Percentiles rank a stretch among this genome's conserved stretches.
These are phyloP conservation scores for Nipponia nippon DNA, from an alignment of 2,113 vertebrate species.

Conservation along the genomic window DNA sequence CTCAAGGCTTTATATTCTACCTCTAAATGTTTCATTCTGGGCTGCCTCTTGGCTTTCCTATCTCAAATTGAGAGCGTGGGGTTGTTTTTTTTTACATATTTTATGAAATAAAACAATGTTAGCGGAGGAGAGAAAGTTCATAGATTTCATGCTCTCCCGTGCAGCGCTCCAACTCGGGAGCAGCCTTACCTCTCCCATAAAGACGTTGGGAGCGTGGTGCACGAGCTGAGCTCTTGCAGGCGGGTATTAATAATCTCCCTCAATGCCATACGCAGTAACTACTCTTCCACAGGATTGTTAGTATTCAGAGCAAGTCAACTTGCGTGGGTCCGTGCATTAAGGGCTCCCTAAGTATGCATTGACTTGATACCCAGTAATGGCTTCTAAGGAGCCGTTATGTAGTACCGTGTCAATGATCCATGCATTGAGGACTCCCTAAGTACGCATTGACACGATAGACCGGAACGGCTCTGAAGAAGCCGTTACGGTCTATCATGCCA, in stretches of 20 bases:
- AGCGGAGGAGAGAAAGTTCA: background rate
- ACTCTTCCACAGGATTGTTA: constrained; percentile 76
- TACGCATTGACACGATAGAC: constrained; percentile 80
- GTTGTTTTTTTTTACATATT: background rate
- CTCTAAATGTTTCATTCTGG: background rate
- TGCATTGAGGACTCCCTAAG: constrained; percentile 79
- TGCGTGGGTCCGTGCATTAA: constrained; percentile 74
- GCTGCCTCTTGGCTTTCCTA: background rate
- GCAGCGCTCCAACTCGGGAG: background rate
- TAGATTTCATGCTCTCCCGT: background rate
- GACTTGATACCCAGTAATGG: constrained; percentile 82
- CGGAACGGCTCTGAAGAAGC: constrained; percentile 79
- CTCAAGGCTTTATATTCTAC: background rate
- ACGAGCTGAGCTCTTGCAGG: background rate
- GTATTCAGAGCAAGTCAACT: constrained; percentile 77
- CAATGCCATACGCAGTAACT: constrained; percentile 61
- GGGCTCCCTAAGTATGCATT: constrained; percentile 82
- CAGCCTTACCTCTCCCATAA: background rate
- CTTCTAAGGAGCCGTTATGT: constrained; percentile 83
- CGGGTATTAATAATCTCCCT: background rate
- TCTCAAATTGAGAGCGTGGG: background rate
- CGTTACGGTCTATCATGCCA: constrained; percentile 79
- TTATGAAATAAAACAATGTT: constrained; percentile 18
- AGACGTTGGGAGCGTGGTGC: accelerated
- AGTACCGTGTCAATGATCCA: constrained; percentile 82